Base-by-base conservation (phyloP, 53 echinoderm and acorn worm genomes). In the Paracentrotus lividus region DNA sequence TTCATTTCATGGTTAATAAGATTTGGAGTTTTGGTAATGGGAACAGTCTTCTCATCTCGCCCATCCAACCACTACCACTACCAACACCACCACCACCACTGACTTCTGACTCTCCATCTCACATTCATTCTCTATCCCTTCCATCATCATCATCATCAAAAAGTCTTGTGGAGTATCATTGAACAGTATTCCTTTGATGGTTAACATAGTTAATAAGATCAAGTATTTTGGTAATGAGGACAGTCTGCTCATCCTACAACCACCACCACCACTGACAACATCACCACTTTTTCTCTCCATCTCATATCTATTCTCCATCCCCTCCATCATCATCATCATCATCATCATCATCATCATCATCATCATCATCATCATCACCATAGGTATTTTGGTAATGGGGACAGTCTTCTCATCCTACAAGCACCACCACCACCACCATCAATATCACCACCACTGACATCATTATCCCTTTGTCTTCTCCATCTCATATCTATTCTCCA, bases 381-480 rank as follows among this genome's bases (percentile, higher is more conserved):
- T 76, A 14, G 10, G 16, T 40, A 13, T 2, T 81, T 44, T 0
- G n/a, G 81, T 1, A 47, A 12, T 55, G 56, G 29, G 56, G 36
- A 86, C 20, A 86, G 34, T 36, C 86, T 31, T 38, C 45, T 32
- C 64, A 89, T 89, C 89, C 44, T 45, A 89, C 24, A 51, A 8
- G 51, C 12, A 51, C 89, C 38, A 61, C 89, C 65, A n/a, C 86
- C 15, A 43, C 60, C 66, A 88, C 58, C 60, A 88, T 1, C 86
- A 88, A 64, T 33, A 89, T 16, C 89, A 61, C 24, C 89, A 59
- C 89, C 89, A 59, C 24, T 65, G 43, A 34, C 64, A 89, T 61
- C 64, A 89, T 58, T 29, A 59, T 61, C 89, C 65, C 89, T 61
- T 89, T 61, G 43, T 86, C 44, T 89, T 26, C 60, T 26, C 44